Evolutionary conservation across 1,140 invertebrate genomes (phyloP).

Genomic region (Metopolophium dirhodum): DNA sequence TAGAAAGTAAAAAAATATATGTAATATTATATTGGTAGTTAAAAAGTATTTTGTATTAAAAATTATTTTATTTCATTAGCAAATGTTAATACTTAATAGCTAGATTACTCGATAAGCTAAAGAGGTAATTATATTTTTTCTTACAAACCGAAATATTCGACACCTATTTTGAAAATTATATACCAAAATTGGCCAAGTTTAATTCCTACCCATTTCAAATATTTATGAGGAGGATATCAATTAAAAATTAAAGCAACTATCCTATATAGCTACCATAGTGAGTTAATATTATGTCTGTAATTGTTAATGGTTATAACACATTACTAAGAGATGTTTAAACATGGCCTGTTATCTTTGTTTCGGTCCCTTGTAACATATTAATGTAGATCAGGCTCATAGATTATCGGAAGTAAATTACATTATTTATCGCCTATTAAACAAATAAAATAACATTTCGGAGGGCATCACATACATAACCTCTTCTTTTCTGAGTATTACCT

Average conservation of each 20-base stretch:
- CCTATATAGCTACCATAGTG: background rate
- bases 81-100: background rate
- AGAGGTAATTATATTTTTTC: background rate
- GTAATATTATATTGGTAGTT: too few species aligned
- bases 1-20: background rate
- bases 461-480: background rate
- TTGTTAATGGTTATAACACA: background rate
- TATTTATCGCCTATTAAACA: background rate
- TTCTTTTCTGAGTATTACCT: background rate
- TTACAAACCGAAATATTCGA: background rate
- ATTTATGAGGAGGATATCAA: background rate
- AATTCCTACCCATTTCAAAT: background rate
- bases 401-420: background rate
- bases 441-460: slow-evolving; percentile 10
- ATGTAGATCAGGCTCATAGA: background rate
- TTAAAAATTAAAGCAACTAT: background rate
- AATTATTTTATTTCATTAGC: background rate
- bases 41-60: background rate
- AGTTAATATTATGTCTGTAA: background rate
- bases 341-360: background rate
- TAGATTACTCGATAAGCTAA: background rate
- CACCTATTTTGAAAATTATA: background rate
- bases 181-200: background rate
- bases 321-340: background rate
- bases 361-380: background rate